Evolutionary conservation across 2,888 invertebrate genomes (phyloP).

Genomic region (Papilio gigon): DNA sequence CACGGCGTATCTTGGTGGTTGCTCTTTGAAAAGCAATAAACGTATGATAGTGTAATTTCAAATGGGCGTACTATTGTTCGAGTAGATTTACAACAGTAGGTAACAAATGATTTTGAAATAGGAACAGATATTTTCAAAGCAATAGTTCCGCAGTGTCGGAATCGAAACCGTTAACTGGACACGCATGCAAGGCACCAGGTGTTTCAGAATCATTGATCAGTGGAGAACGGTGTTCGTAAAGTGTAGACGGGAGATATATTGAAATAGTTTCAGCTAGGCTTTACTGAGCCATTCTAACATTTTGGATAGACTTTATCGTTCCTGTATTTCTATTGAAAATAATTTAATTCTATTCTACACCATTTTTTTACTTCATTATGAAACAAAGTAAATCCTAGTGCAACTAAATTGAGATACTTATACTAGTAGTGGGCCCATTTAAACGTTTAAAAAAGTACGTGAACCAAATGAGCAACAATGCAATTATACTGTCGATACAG

Average conservation of each 20-base stretch:
- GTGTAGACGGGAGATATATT: slow-evolving; percentile 42
- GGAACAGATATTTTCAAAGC: slow-evolving; percentile 39
- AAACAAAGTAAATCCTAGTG: no score
- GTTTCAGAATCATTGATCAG: slow-evolving; percentile 43
- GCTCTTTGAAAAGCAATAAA: background rate
- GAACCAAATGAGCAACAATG: slow-evolving; percentile 21
- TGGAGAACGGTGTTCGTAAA: slow-evolving; percentile 42
- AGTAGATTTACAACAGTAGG: slow-evolving; percentile 10
- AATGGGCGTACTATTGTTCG: background rate
- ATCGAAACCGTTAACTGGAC: slow-evolving; percentile 42
- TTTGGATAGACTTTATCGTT: slow-evolving; percentile 36
- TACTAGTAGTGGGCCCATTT: no score
- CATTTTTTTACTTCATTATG: no score
- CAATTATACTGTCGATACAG: slow-evolving; percentile 37
- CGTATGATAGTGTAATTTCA: slow-evolving; percentile 3
- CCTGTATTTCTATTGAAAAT: slow-evolving; percentile 27
- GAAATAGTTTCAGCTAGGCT: slow-evolving; percentile 42
- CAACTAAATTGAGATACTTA: no score
- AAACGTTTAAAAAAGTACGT: no score
- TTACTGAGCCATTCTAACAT: slow-evolving; percentile 39
- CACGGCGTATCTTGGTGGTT: no score
- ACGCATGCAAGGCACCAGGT: slow-evolving; percentile 42
- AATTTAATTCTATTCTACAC: slow-evolving; percentile 15
- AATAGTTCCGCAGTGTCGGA: slow-evolving; percentile 39
- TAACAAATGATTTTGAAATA: slow-evolving; percentile 33